These are phyloP conservation scores for Anabas testudineus DNA, from an alignment of 2,797 vertebrate genomes.

Conservation along the genomic window DNA sequence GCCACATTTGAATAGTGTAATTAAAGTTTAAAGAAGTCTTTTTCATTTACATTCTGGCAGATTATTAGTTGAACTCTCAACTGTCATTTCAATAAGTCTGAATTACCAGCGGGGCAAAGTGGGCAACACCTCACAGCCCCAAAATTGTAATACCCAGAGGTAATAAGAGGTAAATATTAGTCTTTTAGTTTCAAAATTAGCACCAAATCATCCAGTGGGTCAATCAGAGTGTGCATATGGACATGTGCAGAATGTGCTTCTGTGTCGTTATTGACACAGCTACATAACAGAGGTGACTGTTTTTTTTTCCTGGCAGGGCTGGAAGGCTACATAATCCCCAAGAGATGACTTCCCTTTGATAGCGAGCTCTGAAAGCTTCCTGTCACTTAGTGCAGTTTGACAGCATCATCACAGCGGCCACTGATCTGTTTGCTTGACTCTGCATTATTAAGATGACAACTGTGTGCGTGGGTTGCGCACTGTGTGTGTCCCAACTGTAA, in stretches of 20 bases:
- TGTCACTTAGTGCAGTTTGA: conserved; percentile 82
- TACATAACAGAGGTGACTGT: conserved; percentile 47
- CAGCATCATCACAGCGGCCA: conserved; percentile 78
- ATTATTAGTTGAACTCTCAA: not conserved
- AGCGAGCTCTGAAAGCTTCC: conserved; percentile 82
- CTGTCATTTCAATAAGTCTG: not conserved
- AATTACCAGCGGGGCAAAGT: not conserved
- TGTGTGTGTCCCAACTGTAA: conserved; percentile 84
- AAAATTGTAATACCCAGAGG: no score
- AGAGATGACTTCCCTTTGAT: conserved; percentile 77
- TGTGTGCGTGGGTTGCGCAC: conserved; percentile 52
- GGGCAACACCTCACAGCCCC: no score
- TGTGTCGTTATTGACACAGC: conserved; percentile 39
- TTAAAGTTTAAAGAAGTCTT: no score
- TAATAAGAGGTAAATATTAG: no score
- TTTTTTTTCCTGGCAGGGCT: conserved; percentile 49
- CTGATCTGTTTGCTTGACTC: conserved; percentile 86
- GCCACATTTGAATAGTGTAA: not conserved
- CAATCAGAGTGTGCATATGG: conserved; percentile 7
- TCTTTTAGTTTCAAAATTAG: conserved; percentile 2
- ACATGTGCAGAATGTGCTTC: conserved; percentile 8
- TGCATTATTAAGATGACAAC: conserved; percentile 90
- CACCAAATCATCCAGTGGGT: not conserved
- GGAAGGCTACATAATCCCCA: conserved; percentile 63
- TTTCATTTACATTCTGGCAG: not conserved